Evolutionary conservation across 2,113 vertebrate species (phyloP), one percentile per base, ranked within the genome.

Genomic region (Apodemus sylvaticus): DNA sequence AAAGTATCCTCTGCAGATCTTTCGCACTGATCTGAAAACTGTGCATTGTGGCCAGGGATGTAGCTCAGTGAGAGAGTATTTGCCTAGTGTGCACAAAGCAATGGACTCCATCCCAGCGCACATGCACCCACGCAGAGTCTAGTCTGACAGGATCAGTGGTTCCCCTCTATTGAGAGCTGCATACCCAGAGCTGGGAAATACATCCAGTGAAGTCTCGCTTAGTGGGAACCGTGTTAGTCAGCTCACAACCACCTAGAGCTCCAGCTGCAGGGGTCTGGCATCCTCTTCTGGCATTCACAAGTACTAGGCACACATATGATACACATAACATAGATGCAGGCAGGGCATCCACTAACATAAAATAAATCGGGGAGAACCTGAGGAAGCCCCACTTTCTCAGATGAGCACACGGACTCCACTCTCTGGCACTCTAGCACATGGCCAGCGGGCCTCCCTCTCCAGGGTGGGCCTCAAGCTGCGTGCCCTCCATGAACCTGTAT

Each of bases 361-460:
- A 62, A 62, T 36, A 76, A 45, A 26, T 82, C 36, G 12, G 22
- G 5, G 2, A 48, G 24, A 17, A 39, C 1, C 82, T 45, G 16
- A 45, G 60, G 42, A 74, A 82, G 55, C 79, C 87, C 34, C 39
- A 0, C 62, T 88, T 95, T 17, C 70, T 39, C 53, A 66, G 60
- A 42, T 29, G 29, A 76, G 3, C 7, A 3, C 26, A 64, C 48
- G 39, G 31, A 4, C 7, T 16, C 6, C 10, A 79, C 76, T 4
- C 0, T 3, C 48, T 1, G 36, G 62, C 42, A 36, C 53, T 31
- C 71, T 2, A 13, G 53, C 16, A 0, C 34, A 48, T 12, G 7
- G 34, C 89, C 36, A 7, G 31, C 19, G 55, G 16, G 24, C 42
- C 14, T 60, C 36, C 7, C 55, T 7, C 13, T 76, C 22, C 71